Base-by-base conservation (phyloP, 2,888 invertebrate genomes). In the Archips crataeganus region DNA sequence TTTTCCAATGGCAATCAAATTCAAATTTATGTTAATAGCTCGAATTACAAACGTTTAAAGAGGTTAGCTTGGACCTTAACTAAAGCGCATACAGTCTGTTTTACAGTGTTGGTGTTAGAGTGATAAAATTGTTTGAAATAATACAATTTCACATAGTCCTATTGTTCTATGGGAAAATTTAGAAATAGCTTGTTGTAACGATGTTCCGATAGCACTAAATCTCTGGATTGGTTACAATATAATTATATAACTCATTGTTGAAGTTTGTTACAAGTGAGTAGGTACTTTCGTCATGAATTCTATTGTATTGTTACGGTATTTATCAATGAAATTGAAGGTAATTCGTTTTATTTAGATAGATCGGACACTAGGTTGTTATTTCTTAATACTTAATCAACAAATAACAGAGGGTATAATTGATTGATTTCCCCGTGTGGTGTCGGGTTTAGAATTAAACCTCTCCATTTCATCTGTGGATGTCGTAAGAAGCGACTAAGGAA, bases 91-190 rank as follows among this genome's bases (percentile, higher is more conserved):
- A 71, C 68, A 70, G 74, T 64, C 65, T 34, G 1, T 32, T 57
- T 32, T 57, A 10, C 1, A 32, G 3, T 23, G 9, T 15, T 9
- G 1, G 11, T 2, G 11, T 57, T 10, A 1, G 5, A 32, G 57
- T 57, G 10, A 0, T 32, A 57, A 57, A 32, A 32, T 57, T 32
- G 57, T 57, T 57, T 1, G 1, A 10, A 64, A 63, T 47, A 65
- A 74, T 61, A 72, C 23, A 57, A 67, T 74, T 78, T 79, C 79
- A 74, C 77, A 79, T 69, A 59, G 71, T 9, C 0, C 76, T 57
- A 76, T 80, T 74, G 76, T 78, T 75, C 61, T 76, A 72, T 79
- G 80, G 74, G 80, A 79, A 77, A 72, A 73, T 80, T 79, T 69
- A 65, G 79, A 77, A 79, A 80, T 54, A 75, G 62, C 54, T 13